Conservation (phyloP, 1,140 invertebrate genomes). For the Argopecten irradians region DNA sequence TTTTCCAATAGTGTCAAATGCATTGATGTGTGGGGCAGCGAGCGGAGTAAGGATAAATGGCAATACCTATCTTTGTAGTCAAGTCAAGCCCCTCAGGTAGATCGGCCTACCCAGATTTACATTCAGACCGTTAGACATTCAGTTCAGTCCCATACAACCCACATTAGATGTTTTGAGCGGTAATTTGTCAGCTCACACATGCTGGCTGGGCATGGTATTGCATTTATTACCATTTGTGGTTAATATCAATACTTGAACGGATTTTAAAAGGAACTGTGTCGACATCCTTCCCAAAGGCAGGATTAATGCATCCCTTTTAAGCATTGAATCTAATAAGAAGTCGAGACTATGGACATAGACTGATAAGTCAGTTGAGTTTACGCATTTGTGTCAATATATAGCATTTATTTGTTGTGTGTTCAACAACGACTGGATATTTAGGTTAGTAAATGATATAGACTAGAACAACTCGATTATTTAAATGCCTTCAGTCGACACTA, state of each 20-base stretch:
- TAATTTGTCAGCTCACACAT: neutral
- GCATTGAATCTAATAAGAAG: neutral
- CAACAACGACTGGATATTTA: neutral
- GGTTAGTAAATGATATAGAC: neutral
- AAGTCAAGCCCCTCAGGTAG: neutral
- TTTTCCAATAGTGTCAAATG: neutral
- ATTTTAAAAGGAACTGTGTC: neutral
- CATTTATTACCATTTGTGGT: neutral
- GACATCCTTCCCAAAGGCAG: neutral
- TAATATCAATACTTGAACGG: neutral
- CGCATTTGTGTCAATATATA: neutral
- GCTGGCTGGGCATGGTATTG: neutral
- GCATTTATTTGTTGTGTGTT: neutral
- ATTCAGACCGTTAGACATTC: neutral
- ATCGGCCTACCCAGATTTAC: neutral
- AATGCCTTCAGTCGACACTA: neutral
- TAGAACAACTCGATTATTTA: neutral
- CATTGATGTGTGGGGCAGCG: neutral
- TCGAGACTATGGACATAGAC: neutral
- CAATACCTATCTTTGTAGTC: slow-evolving; percentile 8
- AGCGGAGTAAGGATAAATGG: neutral
- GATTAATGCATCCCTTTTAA: neutral
- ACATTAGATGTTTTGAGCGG: neutral
- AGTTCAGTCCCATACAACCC: neutral
- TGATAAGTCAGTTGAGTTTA: neutral